Percentiles rank a stretch among this genome's conserved stretches.
Evolutionary conservation across 1,140 invertebrate species (phyloP).

Genomic region (Luehdorfia chinensis): DNA sequence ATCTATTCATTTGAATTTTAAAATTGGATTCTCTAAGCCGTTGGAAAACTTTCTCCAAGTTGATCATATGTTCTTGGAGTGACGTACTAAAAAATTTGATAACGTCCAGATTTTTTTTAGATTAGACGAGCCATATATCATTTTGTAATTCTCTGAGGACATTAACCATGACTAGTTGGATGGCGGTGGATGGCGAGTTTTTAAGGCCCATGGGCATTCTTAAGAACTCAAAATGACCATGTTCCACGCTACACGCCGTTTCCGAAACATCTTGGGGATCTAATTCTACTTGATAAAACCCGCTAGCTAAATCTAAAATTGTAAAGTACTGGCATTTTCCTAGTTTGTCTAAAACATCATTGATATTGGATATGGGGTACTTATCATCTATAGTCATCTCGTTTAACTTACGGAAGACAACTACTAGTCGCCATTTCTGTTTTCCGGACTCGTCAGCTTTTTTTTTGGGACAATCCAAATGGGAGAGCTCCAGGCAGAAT

Average conservation of each 20-base stretch:
- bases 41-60: too few relatives aligned
- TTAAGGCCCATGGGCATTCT: slow-evolving; percentile 1
- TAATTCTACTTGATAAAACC: slow-evolving; percentile 22
- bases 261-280: background rate
- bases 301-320: slow-evolving; percentile 17
- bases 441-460: slow-evolving; percentile 28
- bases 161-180: background rate
- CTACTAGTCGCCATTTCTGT: slow-evolving; percentile 33
- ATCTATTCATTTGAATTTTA: too few relatives aligned
- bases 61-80: too few relatives aligned
- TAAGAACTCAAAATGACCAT: background rate
- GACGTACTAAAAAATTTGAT: too few relatives aligned
- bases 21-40: too few relatives aligned
- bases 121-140: too few relatives aligned
- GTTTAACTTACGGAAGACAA: slow-evolving; percentile 46
- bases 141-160: background rate
- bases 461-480: slow-evolving; percentile 30
- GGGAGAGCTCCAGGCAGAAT: slow-evolving; percentile 35
- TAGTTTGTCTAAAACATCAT: too few relatives aligned
- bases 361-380: slow-evolving; percentile 5
- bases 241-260: slow-evolving; percentile 1
- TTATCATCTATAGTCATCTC: slow-evolving; percentile 27
- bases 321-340: slow-evolving; percentile 3
- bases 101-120: too few relatives aligned
- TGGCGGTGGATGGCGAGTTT: background rate